Evolutionary conservation across 2,797 vertebrate genomes (phyloP).

Genomic region (Pelobates cultripes): DNA sequence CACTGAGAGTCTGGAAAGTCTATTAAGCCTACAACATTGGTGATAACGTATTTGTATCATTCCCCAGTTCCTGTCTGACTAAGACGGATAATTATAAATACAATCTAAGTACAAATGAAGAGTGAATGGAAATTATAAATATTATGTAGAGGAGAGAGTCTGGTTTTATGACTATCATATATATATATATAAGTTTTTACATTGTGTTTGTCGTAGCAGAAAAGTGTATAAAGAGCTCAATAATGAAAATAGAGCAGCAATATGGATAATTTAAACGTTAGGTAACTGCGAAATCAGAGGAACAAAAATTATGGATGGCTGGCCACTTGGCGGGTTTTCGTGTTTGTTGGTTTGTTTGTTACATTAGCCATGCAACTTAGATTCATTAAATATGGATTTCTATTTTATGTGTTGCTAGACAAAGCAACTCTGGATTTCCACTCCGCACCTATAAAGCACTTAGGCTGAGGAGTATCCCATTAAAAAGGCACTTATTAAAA

Average conservation of each 20-base stretch:
- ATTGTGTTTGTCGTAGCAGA: not conserved
- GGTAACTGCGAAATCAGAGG: not conserved
- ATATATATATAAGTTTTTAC: not conserved
- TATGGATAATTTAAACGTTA: not conserved
- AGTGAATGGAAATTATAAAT: conserved; percentile 31
- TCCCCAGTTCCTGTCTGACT: conserved; percentile 23
- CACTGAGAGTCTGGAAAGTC: conserved; percentile 46
- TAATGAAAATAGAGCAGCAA: not conserved
- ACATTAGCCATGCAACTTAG: too few relatives aligned
- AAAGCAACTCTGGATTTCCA: too few relatives aligned
- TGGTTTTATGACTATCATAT: not conserved
- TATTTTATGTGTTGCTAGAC: too few relatives aligned
- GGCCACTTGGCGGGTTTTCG: too few relatives aligned
- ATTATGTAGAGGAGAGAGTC: not conserved
- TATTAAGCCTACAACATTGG: conserved; percentile 48
- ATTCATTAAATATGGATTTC: too few relatives aligned
- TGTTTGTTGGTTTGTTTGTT: too few relatives aligned
- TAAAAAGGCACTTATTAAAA: too few relatives aligned
- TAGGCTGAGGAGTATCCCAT: too few relatives aligned
- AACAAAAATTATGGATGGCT: not conserved
- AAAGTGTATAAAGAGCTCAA: not conserved
- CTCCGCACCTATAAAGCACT: too few relatives aligned
- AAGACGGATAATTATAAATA: conserved; percentile 35
- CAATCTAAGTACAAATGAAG: conserved; percentile 17
- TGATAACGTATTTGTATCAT: conserved; percentile 52